Conservation (phyloP, 2,113 vertebrate species). For the Boulengerochromis microlepis region DNA sequence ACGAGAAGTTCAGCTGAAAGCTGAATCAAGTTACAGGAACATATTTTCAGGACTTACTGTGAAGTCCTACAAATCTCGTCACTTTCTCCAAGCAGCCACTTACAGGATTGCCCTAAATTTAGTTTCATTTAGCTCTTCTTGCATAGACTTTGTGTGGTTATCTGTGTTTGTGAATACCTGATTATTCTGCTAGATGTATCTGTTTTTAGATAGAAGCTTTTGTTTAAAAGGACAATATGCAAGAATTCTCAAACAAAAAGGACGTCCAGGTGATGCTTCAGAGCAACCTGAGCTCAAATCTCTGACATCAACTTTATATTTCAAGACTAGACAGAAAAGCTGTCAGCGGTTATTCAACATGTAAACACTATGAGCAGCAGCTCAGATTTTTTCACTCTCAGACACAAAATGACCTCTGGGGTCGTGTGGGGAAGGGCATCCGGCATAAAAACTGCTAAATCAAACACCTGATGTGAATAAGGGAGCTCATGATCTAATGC, state of each 20-base stretch:
- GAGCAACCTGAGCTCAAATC: background rate
- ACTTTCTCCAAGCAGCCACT: background rate
- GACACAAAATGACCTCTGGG: background rate
- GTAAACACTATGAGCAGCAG: background rate
- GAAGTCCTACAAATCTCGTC: background rate
- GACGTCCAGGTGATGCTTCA: background rate
- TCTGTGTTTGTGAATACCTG: background rate
- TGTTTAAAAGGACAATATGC: background rate
- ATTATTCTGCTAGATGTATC: accelerated
- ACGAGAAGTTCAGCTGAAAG: background rate
- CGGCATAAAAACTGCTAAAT: background rate
- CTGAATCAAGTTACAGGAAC: background rate
- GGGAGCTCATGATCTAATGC: background rate
- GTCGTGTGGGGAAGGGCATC: accelerated
- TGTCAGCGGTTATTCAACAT: background rate
- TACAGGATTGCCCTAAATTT: background rate
- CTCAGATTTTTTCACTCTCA: background rate
- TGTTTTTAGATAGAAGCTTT: background rate
- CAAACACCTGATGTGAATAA: background rate
- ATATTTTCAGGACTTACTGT: background rate
- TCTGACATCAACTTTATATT: background rate
- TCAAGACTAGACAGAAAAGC: background rate
- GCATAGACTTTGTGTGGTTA: accelerated
- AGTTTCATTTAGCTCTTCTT: background rate
- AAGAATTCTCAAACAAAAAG: background rate